phyloP scores from a whole-genome alignment of 1,140 invertebrate genomes.

The Zaprionus lachaisei region DNA sequence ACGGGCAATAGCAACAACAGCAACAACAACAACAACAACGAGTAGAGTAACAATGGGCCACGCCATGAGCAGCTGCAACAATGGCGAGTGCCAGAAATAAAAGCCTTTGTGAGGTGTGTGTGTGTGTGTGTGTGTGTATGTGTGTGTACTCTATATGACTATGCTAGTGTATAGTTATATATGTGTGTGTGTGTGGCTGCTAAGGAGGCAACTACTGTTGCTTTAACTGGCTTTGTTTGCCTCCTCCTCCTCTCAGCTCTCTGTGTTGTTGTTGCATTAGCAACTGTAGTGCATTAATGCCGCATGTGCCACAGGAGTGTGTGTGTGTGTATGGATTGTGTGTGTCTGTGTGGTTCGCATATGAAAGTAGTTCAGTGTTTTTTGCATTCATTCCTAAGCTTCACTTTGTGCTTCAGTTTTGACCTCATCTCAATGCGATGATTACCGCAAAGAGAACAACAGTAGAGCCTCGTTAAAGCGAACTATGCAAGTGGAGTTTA shows the following conservation, averaged over 20 bases:
- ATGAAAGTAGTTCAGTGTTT: conserved; percentile 30
- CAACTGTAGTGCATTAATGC: conserved; percentile 56
- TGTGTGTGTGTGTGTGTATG: not conserved
- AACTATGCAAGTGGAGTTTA: not conserved
- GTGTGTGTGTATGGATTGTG: not conserved
- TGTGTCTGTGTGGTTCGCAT: not conserved
- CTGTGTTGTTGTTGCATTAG: conserved; percentile 61
- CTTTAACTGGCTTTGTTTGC: conserved; percentile 78
- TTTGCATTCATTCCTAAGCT: not conserved
- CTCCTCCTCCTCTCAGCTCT: conserved; percentile 1
- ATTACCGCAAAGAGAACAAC: not conserved
- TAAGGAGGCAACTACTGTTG: conserved; percentile 55
- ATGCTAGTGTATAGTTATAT: conserved; percentile 23
- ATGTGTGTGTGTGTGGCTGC: conserved; percentile 17
- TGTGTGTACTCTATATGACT: conserved; percentile 16
- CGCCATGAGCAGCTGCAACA: conserved; percentile 70
- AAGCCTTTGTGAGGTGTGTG: conserved; percentile 33
- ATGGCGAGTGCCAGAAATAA: conserved; percentile 68
- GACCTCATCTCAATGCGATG: conserved; percentile 3
- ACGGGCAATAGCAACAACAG: conserved; percentile 22
- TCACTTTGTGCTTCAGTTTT: not conserved
- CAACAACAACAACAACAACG: conserved; percentile 7
- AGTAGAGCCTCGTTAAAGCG: not conserved
- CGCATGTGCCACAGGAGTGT: conserved; percentile 21
- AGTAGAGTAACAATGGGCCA: conserved; percentile 39